Evolutionary conservation across 1,140 invertebrate species (phyloP).

Genomic region (Leguminivora glycinivorella): DNA sequence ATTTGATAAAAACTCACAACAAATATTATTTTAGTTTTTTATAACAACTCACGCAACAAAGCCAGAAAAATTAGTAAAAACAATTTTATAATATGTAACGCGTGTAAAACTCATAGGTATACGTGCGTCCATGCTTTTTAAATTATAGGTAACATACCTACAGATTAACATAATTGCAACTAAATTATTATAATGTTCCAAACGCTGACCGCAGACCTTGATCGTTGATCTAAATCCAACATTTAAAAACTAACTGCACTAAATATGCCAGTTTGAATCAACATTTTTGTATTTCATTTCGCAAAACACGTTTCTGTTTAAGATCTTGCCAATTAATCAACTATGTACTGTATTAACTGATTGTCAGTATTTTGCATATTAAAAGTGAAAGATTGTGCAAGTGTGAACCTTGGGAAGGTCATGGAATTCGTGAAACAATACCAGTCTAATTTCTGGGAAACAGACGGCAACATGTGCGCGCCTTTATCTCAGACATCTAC

Average conservation of each 20-base stretch:
- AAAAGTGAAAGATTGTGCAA: slow-evolving; percentile 16
- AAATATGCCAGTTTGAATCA: neutral
- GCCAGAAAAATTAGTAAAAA: neutral
- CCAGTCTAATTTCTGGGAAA: slow-evolving; percentile 45
- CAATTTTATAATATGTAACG: too few relatives aligned
- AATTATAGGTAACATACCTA: neutral
- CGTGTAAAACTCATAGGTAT: neutral
- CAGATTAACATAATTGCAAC: neutral
- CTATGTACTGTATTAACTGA: neutral
- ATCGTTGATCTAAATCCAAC: neutral
- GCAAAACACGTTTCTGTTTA: neutral
- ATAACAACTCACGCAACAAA: neutral
- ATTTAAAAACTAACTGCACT: slow-evolving; percentile 3
- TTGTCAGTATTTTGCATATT: neutral
- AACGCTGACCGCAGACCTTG: neutral
- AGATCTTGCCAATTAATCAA: neutral
- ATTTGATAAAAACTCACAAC: too few relatives aligned
- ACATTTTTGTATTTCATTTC: neutral
- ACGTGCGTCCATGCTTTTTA: neutral
- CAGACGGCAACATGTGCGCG: slow-evolving; percentile 55
- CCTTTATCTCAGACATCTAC: slow-evolving; percentile 58
- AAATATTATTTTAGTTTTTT: too few relatives aligned
- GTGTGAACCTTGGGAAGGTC: slow-evolving; percentile 49
- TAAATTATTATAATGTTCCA: neutral
- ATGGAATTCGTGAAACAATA: slow-evolving; percentile 49